phyloP scores from a whole-genome alignment of 2,888 invertebrate species.

The Volucella zonaria region DNA sequence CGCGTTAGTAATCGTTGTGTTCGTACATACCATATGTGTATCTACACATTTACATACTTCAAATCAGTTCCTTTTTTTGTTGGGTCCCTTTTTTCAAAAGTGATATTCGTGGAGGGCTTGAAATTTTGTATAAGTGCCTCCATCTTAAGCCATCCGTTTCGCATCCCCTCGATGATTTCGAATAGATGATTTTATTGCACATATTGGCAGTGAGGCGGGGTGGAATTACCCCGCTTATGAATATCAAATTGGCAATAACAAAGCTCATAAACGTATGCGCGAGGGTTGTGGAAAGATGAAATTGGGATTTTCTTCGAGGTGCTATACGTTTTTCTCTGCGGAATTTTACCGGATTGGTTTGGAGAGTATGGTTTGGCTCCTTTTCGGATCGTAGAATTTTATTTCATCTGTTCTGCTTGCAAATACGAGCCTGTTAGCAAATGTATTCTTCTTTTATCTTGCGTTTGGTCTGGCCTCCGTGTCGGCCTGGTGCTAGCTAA shows the following conservation, averaged over 20 bases:
- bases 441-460: slow-evolving; percentile 25
- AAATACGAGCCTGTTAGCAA: not conserved
- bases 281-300: not conserved
- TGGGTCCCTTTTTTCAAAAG: slow-evolving; percentile 38
- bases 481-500: slow-evolving; percentile 54
- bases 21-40: not conserved
- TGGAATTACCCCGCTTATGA: slow-evolving; percentile 64
- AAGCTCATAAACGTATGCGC: slow-evolving; percentile 52
- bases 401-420: slow-evolving; percentile 46
- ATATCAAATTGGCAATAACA: slow-evolving; percentile 72
- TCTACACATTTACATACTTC: not conserved
- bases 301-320: slow-evolving; percentile 44
- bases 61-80: slow-evolving; percentile 43
- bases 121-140: slow-evolving; percentile 38
- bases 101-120: slow-evolving; percentile 55
- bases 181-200: slow-evolving; percentile 63
- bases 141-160: slow-evolving; percentile 42
- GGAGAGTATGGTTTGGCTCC: slow-evolving; percentile 48
- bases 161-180: slow-evolving; percentile 10
- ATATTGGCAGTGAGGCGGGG: slow-evolving; percentile 32
- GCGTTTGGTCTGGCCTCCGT: not conserved
- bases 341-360: slow-evolving; percentile 6
- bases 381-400: slow-evolving; percentile 61
- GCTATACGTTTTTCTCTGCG: slow-evolving; percentile 24
- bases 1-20: not conserved